Base-by-base conservation (phyloP, 1,140 invertebrate species). In the Paraescarpia echinospica region DNA sequence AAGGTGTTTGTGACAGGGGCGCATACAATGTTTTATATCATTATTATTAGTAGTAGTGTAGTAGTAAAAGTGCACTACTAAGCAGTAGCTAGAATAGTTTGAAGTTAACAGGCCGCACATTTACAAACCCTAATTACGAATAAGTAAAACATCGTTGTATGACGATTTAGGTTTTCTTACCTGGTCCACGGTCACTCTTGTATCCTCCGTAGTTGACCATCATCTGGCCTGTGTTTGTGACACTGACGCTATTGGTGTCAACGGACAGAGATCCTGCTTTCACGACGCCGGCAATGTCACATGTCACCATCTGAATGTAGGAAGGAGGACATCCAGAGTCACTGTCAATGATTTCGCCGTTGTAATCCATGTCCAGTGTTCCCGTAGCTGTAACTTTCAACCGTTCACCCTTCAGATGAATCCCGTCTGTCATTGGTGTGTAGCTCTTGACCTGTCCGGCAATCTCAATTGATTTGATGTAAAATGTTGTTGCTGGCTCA, bases 201-300 rank as follows among this genome's bases (percentile, higher is more conserved):
- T 94, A 94, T 12, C 94, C 94, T 89, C 94, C 94, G 35, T 93
- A 93, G 0, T 92, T 93, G 27, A 94, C 92, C 92, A 94, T 94
- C 48, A 94, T 93, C 33, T n/a, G 33, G 18, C 91, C n/a, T 14
- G 92, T 92, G 34, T 93, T 93, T 27, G 93, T 92, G 18, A 94
- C 93, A 34, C 59, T 93, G 90, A 94, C 59, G 1, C 77, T n/a
- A 33, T 89, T 33, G 9, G 93, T 92, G 18, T 92, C 89, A 33
- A 94, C 77, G 31, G 93, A 35, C 12, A 94, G 91, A 1, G 94
- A 94, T 0, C 94, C 94, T 22, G 94, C 94, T 18, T 77, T 18
- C 59, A 77, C 59, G 2, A 18, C 22, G 2, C 59, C 59, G 12
- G 59, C 59, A 27, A 77, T 77, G 27, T 77, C 59, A 77, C 59